Evolutionary conservation across 2,888 invertebrate species (phyloP).

Genomic region (Melieria picta): DNA sequence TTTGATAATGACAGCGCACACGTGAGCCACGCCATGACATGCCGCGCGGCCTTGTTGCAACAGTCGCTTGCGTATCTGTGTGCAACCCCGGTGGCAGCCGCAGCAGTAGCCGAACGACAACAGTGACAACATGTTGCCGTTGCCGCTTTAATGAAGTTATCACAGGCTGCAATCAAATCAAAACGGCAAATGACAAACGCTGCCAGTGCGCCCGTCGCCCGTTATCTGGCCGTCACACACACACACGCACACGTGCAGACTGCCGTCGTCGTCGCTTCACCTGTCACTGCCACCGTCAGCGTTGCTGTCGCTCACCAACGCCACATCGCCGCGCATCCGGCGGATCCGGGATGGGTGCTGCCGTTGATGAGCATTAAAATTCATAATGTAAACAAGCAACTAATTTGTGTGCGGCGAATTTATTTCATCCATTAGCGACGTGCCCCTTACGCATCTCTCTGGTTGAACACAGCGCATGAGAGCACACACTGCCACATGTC

Average conservation of each 20-base stretch:
- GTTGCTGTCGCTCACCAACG: neutral
- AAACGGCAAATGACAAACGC: slow-evolving; percentile 5
- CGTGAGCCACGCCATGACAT: neutral
- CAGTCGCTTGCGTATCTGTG: neutral
- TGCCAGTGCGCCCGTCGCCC: slow-evolving; percentile 3
- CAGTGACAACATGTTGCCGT: neutral
- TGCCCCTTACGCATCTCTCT: slow-evolving; percentile 14
- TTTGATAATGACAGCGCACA: neutral
- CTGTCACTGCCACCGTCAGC: neutral
- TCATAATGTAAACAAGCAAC: slow-evolving; percentile 38
- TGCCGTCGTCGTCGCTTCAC: neutral
- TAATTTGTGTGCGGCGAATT: slow-evolving; percentile 33
- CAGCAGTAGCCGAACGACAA: neutral
- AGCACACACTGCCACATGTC: no score
- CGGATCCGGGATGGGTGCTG: neutral
- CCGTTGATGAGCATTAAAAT: slow-evolving; percentile 36
- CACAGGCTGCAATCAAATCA: slow-evolving; percentile 23
- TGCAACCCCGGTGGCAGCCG: neutral
- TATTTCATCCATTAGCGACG: slow-evolving; percentile 26
- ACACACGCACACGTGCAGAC: neutral
- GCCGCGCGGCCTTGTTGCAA: neutral
- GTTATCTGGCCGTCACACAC: neutral
- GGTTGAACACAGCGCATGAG: neutral
- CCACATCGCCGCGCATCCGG: neutral
- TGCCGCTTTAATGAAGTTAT: slow-evolving; percentile 11